Evolutionary conservation across 2,113 vertebrate species (phyloP).

Genomic region (Riparia riparia): DNA sequence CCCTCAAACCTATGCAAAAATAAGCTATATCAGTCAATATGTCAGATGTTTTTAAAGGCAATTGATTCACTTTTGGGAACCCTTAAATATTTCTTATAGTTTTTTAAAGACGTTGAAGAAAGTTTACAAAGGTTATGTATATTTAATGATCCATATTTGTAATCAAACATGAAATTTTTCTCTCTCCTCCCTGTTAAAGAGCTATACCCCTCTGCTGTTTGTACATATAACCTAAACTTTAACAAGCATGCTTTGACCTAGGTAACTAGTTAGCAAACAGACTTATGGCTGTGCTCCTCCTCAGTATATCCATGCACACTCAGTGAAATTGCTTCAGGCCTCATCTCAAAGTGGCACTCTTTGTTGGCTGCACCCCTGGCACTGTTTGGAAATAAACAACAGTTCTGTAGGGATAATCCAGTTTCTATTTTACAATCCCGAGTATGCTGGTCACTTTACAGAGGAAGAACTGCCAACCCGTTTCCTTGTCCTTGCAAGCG

Average conservation of each 20-base stretch:
- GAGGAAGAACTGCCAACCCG: accelerated
- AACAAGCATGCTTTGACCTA: neutral
- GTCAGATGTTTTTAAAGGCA: slow-evolving; percentile 25
- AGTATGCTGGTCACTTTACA: neutral
- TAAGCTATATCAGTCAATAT: neutral
- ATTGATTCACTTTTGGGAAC: neutral
- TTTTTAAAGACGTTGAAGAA: neutral
- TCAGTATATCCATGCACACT: neutral
- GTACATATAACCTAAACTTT: neutral
- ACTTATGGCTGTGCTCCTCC: neutral
- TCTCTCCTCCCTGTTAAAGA: neutral
- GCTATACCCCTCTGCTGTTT: neutral
- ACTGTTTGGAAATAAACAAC: neutral
- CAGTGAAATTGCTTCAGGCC: neutral
- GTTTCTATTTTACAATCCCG: neutral
- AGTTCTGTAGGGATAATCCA: neutral
- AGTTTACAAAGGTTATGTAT: slow-evolving; percentile 39
- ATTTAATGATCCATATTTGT: slow-evolving; percentile 62
- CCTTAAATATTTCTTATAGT: neutral
- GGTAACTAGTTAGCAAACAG: slow-evolving; percentile 1
- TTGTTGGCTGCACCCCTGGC: neutral
- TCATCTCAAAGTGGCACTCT: neutral
- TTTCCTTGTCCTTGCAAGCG: neutral
- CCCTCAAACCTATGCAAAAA: neutral
- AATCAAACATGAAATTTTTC: slow-evolving; percentile 38